Conservation (phyloP, 2,113 vertebrate species). For the Coturnix japonica region DNA sequence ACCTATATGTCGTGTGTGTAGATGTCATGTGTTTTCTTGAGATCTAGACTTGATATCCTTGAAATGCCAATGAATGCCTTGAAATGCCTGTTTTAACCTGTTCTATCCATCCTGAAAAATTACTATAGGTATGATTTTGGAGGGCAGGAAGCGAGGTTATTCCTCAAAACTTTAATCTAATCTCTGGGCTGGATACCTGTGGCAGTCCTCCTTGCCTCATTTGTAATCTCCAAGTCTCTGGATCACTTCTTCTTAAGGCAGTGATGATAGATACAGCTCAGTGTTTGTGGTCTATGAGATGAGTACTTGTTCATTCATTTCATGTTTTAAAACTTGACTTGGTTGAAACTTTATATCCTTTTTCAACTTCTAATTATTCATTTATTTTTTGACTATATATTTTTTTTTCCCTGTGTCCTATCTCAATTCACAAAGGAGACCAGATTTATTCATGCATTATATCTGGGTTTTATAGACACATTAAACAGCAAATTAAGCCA, state of each 20-base stretch:
- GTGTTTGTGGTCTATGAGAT: neutral
- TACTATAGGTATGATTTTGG: neutral
- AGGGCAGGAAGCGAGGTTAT: neutral
- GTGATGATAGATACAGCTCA: neutral
- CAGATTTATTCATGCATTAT: neutral
- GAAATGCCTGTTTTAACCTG: neutral
- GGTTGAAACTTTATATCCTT: neutral
- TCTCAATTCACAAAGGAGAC: neutral
- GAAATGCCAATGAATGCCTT: neutral
- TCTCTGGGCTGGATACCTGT: neutral
- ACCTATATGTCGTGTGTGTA: neutral
- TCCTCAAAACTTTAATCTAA: neutral
- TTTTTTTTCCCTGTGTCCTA: neutral
- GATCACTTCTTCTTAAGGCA: neutral
- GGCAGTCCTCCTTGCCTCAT: neutral
- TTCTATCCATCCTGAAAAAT: neutral
- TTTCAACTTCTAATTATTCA: neutral
- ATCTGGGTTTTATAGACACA: neutral
- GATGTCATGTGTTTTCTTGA: neutral
- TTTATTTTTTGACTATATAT: neutral
- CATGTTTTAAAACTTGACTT: neutral
- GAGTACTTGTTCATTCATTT: neutral
- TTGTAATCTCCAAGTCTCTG: neutral
- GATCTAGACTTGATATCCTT: neutral
- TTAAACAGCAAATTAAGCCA: neutral